Evolutionary conservation across 2,888 invertebrate genomes (phyloP), one percentile per base, ranked within the genome.

Genomic region (Dioctria rufipes): DNA sequence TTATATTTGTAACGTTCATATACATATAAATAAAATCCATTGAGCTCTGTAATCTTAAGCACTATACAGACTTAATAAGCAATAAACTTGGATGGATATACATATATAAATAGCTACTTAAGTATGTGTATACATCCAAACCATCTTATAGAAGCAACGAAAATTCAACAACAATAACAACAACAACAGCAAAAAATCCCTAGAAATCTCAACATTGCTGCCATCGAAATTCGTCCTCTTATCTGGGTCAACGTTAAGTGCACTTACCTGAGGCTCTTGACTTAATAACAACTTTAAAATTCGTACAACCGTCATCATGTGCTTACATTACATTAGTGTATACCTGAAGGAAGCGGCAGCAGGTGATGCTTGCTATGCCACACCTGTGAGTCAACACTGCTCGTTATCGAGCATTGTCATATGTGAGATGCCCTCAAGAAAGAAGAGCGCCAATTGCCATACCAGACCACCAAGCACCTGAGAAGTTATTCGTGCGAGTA

Each of bases 401-500:
- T 75, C 42, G 43, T 75, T 60, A 60, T 60, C 73, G 60, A 60
- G 73, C 58, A 63, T 75, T 60, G 73, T 58, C 43, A 60, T 43
- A 75, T 42, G 60, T 42, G 73, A 43, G 5, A 43, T 75, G 73
- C 60, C 73, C 73, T 25, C 43, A 60, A 60, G 73, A 75, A 75
- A 43, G 42, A 75, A 75, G 60, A 25, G 60, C 73, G 39, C 39
- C 3, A 63, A 54, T 75, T 42, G 73, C 43, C 25, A 25, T 25
- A 25, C 25, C 25, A 25, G 25, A 25, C 25, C 25, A 25, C 25
- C 42, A 25, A 75, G 60, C 73, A 13, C 60, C 60, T 13, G 58
- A 75, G 25, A 75, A 75, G 60, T 75, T 75, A 75, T 58, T 75
- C 73, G 73, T 75, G 73, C 73, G 73, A 40, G 42, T 75, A 75